phyloP scores from a whole-genome alignment of 2,888 invertebrate species.

The Melanchra persicariae region DNA sequence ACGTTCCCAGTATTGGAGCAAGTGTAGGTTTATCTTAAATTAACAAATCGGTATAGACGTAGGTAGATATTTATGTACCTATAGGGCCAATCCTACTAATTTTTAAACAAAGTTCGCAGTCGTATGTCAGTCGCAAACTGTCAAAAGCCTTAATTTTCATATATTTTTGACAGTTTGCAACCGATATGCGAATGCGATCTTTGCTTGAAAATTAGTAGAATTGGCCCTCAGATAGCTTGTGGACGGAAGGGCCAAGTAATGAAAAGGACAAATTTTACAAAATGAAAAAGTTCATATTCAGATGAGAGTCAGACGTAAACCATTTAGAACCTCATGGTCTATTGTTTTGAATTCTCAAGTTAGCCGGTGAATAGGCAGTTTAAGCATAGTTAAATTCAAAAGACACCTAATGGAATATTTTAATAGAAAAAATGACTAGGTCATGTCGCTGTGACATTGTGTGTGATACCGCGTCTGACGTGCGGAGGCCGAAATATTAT shows the following conservation, averaged over 20 bases:
- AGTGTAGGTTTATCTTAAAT: conserved; percentile 49
- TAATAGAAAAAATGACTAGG: conserved; percentile 67
- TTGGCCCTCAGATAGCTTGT: too few relatives aligned
- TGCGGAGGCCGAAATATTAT: conserved; percentile 79
- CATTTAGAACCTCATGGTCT: not conserved
- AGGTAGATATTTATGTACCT: conserved; percentile 61
- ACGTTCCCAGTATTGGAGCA: conserved; percentile 25
- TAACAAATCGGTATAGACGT: conserved; percentile 54
- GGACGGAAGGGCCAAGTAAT: conserved; percentile 6
- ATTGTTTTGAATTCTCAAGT: conserved; percentile 4
- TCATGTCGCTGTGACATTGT: conserved; percentile 74
- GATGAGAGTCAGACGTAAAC: not conserved
- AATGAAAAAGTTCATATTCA: not conserved
- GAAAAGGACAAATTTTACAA: not conserved
- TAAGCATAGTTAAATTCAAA: conserved; percentile 41
- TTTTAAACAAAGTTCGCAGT: too few relatives aligned
- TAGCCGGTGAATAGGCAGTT: not conserved
- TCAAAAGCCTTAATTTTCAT: too few relatives aligned
- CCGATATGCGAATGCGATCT: too few relatives aligned
- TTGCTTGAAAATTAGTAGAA: too few relatives aligned
- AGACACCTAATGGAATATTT: conserved; percentile 54
- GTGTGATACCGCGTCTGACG: conserved; percentile 73
- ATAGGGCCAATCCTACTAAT: too few relatives aligned
- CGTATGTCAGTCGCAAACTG: too few relatives aligned
- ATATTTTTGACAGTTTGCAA: too few relatives aligned